Conservation (phyloP, 2,797 vertebrate species). For the Peromyscus melanophrys region DNA sequence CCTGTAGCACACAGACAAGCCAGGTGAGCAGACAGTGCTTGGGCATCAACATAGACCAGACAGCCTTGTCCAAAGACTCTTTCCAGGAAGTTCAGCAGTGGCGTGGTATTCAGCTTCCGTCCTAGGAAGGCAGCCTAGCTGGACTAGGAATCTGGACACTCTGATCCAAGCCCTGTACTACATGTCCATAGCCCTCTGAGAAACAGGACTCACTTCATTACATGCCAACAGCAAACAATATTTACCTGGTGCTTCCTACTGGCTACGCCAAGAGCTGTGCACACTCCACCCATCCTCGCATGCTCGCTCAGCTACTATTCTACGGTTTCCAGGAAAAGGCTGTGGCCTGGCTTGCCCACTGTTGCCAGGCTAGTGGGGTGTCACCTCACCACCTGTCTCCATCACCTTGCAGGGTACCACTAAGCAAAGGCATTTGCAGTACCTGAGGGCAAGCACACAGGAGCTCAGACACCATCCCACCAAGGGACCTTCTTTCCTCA, state of each 20-base stretch:
- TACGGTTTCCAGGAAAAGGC: not conserved
- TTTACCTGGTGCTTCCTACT: not conserved
- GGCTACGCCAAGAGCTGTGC: fast-evolving
- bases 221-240: not conserved
- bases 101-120: not conserved
- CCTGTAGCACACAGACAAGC: not conserved
- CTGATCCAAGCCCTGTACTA: not conserved
- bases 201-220: constrained; percentile 7
- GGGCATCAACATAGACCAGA: not conserved
- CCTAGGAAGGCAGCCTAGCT: not conserved
- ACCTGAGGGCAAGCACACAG: not conserved
- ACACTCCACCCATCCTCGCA: not conserved
- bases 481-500: not conserved
- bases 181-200: not conserved
- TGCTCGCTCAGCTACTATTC: not conserved
- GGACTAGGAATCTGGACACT: not conserved
- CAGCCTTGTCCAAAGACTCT: not conserved
- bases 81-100: not conserved
- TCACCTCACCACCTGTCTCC: not conserved
- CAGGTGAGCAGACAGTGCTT: not conserved
- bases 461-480: not conserved
- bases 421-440: not conserved
- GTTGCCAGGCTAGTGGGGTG: not conserved
- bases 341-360: not conserved
- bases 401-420: not conserved